Conservation (phyloP, 2,797 vertebrate species). For the Melanitta fusca region DNA sequence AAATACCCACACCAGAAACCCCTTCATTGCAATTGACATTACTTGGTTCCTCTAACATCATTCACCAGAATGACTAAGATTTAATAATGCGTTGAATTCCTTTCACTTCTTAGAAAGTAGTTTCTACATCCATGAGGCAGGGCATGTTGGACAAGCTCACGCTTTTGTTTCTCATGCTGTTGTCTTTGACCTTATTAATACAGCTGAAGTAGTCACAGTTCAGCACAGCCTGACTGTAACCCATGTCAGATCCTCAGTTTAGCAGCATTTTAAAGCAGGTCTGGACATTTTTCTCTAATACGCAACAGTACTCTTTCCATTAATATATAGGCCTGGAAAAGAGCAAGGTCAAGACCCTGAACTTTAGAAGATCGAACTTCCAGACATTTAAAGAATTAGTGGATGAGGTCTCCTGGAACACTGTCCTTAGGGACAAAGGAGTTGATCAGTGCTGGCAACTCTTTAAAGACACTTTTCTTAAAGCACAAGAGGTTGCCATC, state of each 20-base stretch:
- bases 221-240: neutral
- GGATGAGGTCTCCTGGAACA: too few species aligned
- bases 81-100: neutral
- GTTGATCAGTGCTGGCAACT: too few species aligned
- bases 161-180: neutral
- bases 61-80: neutral
- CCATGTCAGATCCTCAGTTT: neutral
- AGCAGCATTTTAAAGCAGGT: neutral
- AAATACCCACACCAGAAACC: neutral
- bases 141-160: neutral
- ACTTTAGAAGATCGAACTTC: too few species aligned
- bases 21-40: neutral
- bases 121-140: neutral
- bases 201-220: slow-evolving; percentile 3
- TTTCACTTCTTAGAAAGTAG: neutral
- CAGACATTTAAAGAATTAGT: too few species aligned
- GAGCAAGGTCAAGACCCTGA: too few species aligned
- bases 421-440: too few species aligned
- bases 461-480: too few species aligned
- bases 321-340: too few species aligned
- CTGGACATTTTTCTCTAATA: neutral
- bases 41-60: neutral
- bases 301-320: neutral
- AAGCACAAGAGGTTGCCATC: too few species aligned
- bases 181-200: slow-evolving; percentile 44